Evolutionary conservation across 2,888 invertebrate genomes (phyloP).

Genomic region (Suillia variegata): DNA sequence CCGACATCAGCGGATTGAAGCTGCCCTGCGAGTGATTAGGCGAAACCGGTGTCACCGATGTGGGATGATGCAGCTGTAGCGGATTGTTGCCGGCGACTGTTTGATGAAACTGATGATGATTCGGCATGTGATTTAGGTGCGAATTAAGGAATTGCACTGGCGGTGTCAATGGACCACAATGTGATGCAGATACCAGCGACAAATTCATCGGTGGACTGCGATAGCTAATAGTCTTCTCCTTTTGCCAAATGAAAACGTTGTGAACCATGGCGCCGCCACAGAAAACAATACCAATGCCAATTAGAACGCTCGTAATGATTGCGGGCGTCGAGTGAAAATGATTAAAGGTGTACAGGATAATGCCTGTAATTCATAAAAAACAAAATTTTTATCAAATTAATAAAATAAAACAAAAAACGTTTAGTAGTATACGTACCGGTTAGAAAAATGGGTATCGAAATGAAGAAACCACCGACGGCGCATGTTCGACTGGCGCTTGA

Average conservation of each 20-base stretch:
- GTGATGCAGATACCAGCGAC: constrained; percentile 41
- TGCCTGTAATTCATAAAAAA: constrained; percentile 70
- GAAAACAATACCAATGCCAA: constrained; percentile 89
- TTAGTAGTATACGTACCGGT: constrained; percentile 70
- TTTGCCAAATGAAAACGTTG: constrained; percentile 93
- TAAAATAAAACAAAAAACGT: background rate
- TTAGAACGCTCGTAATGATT: constrained; percentile 86
- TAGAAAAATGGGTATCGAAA: constrained; percentile 92
- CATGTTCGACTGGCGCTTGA: constrained; percentile 89
- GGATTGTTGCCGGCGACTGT: constrained; percentile 6
- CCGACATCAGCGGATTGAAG: constrained; percentile 55
- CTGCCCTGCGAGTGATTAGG: constrained; percentile 62
- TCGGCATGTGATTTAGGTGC: no score
- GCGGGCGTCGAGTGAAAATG: constrained; percentile 92
- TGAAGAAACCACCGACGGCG: constrained; percentile 91
- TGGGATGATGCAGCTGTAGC: constrained; percentile 46
- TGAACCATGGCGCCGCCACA: constrained; percentile 94
- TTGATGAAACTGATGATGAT: constrained; percentile 28
- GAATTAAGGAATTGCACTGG: constrained; percentile 43
- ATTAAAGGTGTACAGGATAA: constrained; percentile 90
- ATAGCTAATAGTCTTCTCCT: constrained; percentile 84
- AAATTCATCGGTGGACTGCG: constrained; percentile 55
- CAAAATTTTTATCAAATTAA: background rate
- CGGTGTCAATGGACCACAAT: constrained; percentile 25
- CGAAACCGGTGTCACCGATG: constrained; percentile 60